phyloP scores from a whole-genome alignment of 2,888 invertebrate genomes.

The Chamaedrilus cognettii region DNA sequence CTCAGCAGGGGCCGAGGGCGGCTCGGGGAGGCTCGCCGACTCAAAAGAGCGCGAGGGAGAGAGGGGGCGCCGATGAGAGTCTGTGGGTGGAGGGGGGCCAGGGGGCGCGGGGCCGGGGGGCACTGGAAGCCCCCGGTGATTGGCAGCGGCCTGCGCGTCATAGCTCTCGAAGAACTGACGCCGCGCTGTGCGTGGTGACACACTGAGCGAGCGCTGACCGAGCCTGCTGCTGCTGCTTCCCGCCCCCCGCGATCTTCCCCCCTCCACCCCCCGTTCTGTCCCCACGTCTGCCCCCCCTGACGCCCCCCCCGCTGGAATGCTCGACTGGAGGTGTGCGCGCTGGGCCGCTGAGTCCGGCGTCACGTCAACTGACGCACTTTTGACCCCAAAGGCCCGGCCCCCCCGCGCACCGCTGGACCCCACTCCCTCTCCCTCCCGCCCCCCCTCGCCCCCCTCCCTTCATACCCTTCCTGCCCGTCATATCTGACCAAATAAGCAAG shows the following conservation, averaged over 20 bases:
- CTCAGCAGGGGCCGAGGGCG: slow-evolving; percentile 1
- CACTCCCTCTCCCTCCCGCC: neutral
- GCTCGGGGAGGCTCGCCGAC: neutral
- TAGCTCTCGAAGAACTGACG: slow-evolving; percentile 36
- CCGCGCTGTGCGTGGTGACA: slow-evolving; percentile 32
- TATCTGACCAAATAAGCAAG: too few relatives aligned
- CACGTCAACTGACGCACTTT: neutral
- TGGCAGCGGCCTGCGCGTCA: neutral
- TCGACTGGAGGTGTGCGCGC: neutral
- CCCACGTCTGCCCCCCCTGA: neutral
- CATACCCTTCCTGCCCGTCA: neutral
- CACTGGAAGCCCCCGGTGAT: slow-evolving; percentile 2
- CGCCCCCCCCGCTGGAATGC: neutral
- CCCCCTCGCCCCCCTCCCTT: neutral
- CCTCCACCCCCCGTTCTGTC: too few relatives aligned
- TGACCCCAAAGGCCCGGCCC: neutral
- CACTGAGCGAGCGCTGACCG: slow-evolving; percentile 24
- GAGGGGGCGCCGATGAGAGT: too few relatives aligned
- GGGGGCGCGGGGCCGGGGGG: neutral
- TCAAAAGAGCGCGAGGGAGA: neutral
- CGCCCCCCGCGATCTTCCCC: neutral
- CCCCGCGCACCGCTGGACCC: too few relatives aligned
- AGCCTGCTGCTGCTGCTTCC: too few relatives aligned
- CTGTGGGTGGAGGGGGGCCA: neutral
- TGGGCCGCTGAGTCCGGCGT: neutral